Percentiles rank a stretch among this genome's conserved stretches.
Conservation (phyloP, 2,888 invertebrate species). For the Athrips mouffetella region DNA sequence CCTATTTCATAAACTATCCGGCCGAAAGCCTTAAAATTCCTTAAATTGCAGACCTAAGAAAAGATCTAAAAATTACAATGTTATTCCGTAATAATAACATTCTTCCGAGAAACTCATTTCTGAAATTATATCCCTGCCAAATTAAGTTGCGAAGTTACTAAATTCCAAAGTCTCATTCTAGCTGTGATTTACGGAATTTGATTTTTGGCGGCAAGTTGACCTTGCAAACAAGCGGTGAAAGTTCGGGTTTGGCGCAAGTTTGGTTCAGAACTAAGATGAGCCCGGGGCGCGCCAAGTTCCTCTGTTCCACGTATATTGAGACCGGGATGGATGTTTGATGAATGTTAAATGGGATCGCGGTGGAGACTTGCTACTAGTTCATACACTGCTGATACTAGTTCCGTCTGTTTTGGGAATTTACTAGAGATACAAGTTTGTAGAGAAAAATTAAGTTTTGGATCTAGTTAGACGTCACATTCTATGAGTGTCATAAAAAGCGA, state of each 20-base stretch:
- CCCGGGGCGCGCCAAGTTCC: slow-evolving; percentile 60
- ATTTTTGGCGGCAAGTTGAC: slow-evolving; percentile 37
- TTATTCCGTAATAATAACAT: background rate
- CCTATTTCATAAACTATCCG: no score
- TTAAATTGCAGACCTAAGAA: no score
- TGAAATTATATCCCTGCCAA: background rate
- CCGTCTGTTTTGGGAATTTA: slow-evolving; percentile 41
- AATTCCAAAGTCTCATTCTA: slow-evolving; percentile 16
- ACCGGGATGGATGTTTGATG: slow-evolving; percentile 65
- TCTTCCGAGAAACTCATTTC: background rate
- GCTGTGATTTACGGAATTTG: slow-evolving; percentile 15
- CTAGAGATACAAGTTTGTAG: background rate
- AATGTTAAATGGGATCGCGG: slow-evolving; percentile 54
- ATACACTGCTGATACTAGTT: slow-evolving; percentile 51
- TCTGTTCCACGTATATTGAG: slow-evolving; percentile 53
- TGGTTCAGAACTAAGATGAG: slow-evolving; percentile 58
- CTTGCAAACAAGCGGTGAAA: slow-evolving; percentile 60
- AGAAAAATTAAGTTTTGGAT: background rate
- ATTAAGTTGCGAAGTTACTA: slow-evolving; percentile 11
- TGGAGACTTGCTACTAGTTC: slow-evolving; percentile 37
- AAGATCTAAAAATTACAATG: no score
- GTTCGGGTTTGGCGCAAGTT: slow-evolving; percentile 56
- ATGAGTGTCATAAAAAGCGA: no score
- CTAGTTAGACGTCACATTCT: no score
- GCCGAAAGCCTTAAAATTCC: no score